phyloP scores from a whole-genome alignment of 1,140 invertebrate species.

The Caenorhabditis brenneri region DNA sequence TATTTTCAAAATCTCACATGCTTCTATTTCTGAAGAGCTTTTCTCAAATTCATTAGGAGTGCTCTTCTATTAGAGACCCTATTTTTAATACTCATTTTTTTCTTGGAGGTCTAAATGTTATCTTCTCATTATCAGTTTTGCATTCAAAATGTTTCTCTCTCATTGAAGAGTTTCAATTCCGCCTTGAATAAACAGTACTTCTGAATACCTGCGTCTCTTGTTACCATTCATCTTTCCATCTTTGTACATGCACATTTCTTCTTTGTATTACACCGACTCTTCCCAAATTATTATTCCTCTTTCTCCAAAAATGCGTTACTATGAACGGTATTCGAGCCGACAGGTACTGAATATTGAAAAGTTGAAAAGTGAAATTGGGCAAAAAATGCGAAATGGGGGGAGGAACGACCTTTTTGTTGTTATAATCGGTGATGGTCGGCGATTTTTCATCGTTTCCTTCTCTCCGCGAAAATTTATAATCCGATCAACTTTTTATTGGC shows the following conservation, averaged over 20 bases:
- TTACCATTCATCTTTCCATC: not conserved
- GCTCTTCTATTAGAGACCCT: too few relatives aligned
- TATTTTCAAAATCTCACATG: too few relatives aligned
- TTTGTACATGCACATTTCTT: slow-evolving; percentile 10
- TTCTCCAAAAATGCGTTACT: not conserved
- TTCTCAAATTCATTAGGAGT: too few relatives aligned
- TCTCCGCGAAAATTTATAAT: slow-evolving; percentile 23
- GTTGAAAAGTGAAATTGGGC: not conserved
- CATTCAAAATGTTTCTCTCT: not conserved
- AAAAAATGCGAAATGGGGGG: not conserved
- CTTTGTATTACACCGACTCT: slow-evolving; percentile 6
- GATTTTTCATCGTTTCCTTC: not conserved
- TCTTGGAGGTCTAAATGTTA: not conserved
- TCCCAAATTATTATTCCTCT: not conserved
- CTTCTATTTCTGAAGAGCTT: too few relatives aligned
- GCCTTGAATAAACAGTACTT: slow-evolving; percentile 33
- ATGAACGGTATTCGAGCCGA: slow-evolving; percentile 19
- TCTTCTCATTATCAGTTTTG: too few relatives aligned
- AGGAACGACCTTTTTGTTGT: slow-evolving; percentile 19
- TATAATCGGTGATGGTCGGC: slow-evolving; percentile 1
- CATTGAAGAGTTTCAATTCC: slow-evolving; percentile 15
- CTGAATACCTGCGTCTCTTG: not conserved
- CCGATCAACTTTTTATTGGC: slow-evolving; percentile 42
- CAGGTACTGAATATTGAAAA: not conserved
- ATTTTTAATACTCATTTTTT: too few relatives aligned